Evolutionary conservation across 2,113 vertebrate genomes (phyloP), one percentile per base, ranked within the genome.

Genomic region (Otolemur garnettii): DNA sequence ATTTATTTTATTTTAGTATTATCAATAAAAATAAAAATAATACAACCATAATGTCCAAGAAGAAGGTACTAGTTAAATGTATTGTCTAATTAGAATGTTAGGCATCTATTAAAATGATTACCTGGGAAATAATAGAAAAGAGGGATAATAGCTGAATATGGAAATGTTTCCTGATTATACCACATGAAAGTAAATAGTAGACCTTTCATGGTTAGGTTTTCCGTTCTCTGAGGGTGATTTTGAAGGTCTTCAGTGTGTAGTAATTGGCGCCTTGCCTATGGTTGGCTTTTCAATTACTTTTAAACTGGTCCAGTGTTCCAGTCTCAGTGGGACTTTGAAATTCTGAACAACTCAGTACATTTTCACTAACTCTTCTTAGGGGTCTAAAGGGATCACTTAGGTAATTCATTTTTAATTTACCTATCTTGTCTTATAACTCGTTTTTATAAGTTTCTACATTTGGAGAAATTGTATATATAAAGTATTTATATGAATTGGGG

Each of bases 1-100:
- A 66, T 89, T 78, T 82, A 69, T 83, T 83, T 88, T 94, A 83
- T 78, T 83, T 88, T 94, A 83, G n/a, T 88, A 88, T 69, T 77
- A 80, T 53, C 21, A 42, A 81, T 86, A 87, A 90, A 91, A 93
- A 87, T 42, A 82, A 87, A 60, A 95, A 66, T 14, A 84, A 21
- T 57, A n/a, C 57, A 42, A 83, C 11, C 59, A 57, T 77, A 75
- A 94, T 81, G 82, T 87, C 38, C 4, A n/a, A n/a, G 64, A 72
- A 66, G 57, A 15, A 33, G 22, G 59, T 14, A 69, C 53, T 88
- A 38, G 45, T 96, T 83, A 71, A 60, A 35, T 90, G 4, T 79
- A 50, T 84, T 38, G 33, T 57, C 24, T 62, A 84, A 66, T 78
- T 75, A 33, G 35, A 60, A 59, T 96, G 87, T 93, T n/a, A 91